Conservation (phyloP, 2,888 invertebrate species). For the Cryptops parisi region DNA sequence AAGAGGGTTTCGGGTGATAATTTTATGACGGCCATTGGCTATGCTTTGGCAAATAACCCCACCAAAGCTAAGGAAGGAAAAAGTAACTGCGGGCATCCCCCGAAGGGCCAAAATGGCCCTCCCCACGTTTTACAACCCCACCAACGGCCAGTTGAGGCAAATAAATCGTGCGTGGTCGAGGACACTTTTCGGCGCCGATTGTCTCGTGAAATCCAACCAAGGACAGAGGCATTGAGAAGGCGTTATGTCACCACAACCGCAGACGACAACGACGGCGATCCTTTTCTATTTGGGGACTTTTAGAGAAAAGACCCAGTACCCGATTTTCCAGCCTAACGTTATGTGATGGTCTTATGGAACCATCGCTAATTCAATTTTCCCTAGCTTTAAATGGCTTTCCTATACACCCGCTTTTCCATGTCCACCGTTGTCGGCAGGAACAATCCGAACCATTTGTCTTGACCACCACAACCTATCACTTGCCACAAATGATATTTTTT, state of each 20-base stretch:
- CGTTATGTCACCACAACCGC: slow-evolving; percentile 11
- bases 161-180: slow-evolving; percentile 10
- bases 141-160: not conserved
- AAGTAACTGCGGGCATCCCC: slow-evolving; percentile 3
- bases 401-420: too few relatives aligned
- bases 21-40: slow-evolving; percentile 14
- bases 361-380: too few relatives aligned
- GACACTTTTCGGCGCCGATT: slow-evolving; percentile 8
- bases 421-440: too few relatives aligned
- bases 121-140: slow-evolving; percentile 9
- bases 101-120: not conserved
- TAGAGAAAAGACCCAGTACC: too few relatives aligned
- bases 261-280: not conserved
- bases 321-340: too few relatives aligned
- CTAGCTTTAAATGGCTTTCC: too few relatives aligned
- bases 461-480: too few relatives aligned
- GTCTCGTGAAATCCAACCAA: slow-evolving; percentile 10
- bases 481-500: too few relatives aligned
- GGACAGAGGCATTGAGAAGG: slow-evolving; percentile 8
- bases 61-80: not conserved
- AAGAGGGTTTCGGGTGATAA: slow-evolving; percentile 11
- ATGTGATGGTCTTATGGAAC: too few relatives aligned
- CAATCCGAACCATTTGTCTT: too few relatives aligned
- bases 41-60: slow-evolving; percentile 11
- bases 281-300: too few relatives aligned